These are phyloP conservation scores for Ascidia mentula DNA, from an alignment of 23 tunicate species.

Conservation along the genomic window DNA sequence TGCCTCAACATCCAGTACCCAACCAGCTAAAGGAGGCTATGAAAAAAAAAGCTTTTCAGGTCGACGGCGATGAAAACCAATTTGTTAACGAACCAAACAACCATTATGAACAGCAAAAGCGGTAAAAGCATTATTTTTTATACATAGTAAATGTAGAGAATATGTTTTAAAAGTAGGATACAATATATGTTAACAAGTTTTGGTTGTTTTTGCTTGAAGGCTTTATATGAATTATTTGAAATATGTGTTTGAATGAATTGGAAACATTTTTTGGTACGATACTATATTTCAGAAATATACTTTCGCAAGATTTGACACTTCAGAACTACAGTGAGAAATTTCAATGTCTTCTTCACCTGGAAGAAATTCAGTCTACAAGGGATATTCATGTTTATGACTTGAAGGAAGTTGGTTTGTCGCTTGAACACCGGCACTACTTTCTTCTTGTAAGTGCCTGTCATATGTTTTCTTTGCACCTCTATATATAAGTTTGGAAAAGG, in stretches of 20 bases:
- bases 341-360: slow-evolving; percentile 39
- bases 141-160: no score
- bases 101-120: background rate
- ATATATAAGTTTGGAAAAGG: no score
- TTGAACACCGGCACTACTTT: background rate
- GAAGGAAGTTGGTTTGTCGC: background rate
- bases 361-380: slow-evolving; percentile 41
- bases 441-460: background rate
- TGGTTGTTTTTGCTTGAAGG: no score
- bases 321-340: slow-evolving; percentile 40
- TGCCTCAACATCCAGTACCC: background rate
- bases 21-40: background rate
- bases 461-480: no score
- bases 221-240: no score
- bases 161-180: no score
- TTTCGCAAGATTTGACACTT: background rate
- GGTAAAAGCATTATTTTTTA: background rate
- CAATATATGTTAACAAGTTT: no score
- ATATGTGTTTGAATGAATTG: no score
- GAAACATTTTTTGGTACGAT: no score
- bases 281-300: slow-evolving; percentile 15
- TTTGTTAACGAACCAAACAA: background rate
- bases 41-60: background rate
- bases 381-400: slow-evolving; percentile 60
- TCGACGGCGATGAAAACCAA: background rate